A percentile compares a stretch with the other conserved stretches of the same genome.
phyloP scores from a whole-genome alignment of 2,888 invertebrate genomes.

The Artemia sinica region DNA sequence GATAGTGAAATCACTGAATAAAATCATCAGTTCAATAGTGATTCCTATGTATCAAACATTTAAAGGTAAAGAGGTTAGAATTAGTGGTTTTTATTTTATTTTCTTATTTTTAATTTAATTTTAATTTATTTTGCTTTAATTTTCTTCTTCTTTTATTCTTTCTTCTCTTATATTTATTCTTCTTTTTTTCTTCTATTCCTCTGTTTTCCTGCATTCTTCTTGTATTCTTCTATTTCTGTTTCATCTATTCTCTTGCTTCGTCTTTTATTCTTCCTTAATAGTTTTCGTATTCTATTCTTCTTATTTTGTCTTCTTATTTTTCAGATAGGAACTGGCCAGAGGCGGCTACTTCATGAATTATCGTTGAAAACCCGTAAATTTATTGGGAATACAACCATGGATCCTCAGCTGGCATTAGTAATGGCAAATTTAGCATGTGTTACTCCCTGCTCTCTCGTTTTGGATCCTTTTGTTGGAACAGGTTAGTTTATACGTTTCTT shows the following conservation, averaged over 20 bases:
- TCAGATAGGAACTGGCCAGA: slow-evolving; percentile 66
- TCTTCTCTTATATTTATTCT: no score
- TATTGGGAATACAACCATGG: slow-evolving; percentile 98
- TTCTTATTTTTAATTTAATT: no score
- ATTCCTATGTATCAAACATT: no score
- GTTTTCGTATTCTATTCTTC: background rate
- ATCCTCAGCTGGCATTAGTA: slow-evolving; percentile 74
- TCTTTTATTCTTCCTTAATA: background rate
- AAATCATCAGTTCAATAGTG: no score
- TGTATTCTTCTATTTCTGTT: no score
- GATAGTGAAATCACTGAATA: no score
- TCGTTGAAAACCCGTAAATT: slow-evolving; percentile 79
- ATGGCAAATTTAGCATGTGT: slow-evolving; percentile 89
- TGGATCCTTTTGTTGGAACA: slow-evolving; percentile 86
- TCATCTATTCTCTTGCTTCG: background rate
- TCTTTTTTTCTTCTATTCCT: no score
- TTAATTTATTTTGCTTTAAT: no score
- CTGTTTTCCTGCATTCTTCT: no score
- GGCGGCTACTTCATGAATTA: slow-evolving; percentile 56
- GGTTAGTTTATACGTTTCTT: slow-evolving; percentile 30
- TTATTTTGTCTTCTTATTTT: slow-evolving; percentile 26
- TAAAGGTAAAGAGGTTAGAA: no score
- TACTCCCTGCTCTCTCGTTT: slow-evolving; percentile 48
- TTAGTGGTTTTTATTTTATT: no score
- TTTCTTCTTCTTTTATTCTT: no score